These are phyloP conservation scores for Microdon myrmicae DNA, from an alignment of 2,888 invertebrate genomes.

Conservation along the genomic window DNA sequence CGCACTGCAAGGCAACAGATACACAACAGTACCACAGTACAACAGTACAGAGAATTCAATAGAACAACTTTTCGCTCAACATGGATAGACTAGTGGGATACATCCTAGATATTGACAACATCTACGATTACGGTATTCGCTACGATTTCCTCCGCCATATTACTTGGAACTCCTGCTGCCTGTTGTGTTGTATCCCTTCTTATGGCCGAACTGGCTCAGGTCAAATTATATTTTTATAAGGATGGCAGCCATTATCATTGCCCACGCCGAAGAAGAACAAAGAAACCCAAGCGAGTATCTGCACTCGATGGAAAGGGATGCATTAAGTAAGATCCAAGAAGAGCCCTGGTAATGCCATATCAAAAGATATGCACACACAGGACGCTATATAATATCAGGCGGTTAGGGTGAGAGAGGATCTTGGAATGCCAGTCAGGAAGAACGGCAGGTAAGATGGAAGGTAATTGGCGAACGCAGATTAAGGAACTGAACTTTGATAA, in stretches of 20 bases:
- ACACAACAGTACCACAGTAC: constrained; percentile 9
- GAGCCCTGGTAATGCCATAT: not conserved
- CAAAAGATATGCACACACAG: constrained; percentile 13
- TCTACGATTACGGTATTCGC: not conserved
- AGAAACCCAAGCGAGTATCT: not conserved
- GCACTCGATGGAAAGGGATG: constrained; percentile 25
- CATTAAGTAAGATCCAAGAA: not conserved
- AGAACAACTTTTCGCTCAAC: too few species aligned
- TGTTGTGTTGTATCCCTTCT: constrained; percentile 4
- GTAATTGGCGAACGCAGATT: constrained; percentile 32
- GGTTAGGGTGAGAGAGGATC: constrained; percentile 25
- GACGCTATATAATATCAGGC: constrained; percentile 12
- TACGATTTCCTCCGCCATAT: constrained; percentile 32
- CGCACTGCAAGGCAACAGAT: constrained; percentile 11
- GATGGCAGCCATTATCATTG: constrained; percentile 42
- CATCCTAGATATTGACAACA: constrained; percentile 28
- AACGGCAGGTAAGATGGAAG: constrained; percentile 16
- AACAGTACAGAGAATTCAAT: constrained; percentile 41
- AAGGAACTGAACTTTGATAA: constrained; percentile 40
- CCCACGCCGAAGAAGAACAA: not conserved
- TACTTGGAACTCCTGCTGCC: constrained; percentile 11
- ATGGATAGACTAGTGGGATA: constrained; percentile 22
- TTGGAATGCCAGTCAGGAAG: constrained; percentile 39
- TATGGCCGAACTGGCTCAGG: constrained; percentile 40
- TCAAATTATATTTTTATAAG: constrained; percentile 46